phyloP scores from a whole-genome alignment of 2,888 invertebrate genomes.

The Tryphoninae sp. region DNA sequence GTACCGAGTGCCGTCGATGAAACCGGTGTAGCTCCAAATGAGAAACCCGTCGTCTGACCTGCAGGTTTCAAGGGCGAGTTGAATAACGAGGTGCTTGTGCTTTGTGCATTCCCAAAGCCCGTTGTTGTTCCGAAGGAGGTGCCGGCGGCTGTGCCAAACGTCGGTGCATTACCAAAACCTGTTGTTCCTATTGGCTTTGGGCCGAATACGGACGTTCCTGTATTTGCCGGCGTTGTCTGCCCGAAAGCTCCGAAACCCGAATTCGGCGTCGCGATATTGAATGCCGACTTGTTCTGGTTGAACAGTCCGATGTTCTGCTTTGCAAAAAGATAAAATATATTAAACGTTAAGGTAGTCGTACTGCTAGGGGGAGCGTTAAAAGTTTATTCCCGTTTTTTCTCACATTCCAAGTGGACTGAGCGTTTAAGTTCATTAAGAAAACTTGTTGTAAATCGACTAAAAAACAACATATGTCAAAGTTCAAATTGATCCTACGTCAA shows the following conservation, averaged over 20 bases:
- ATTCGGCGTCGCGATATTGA: conserved; percentile 77
- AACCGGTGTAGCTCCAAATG: conserved; percentile 75
- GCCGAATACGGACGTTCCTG: conserved; percentile 82
- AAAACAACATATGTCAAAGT: too few relatives aligned
- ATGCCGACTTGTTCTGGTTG: conserved; percentile 80
- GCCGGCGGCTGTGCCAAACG: conserved; percentile 73
- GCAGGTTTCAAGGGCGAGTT: conserved; percentile 81
- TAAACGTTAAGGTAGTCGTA: neutral
- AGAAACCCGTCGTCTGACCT: conserved; percentile 78
- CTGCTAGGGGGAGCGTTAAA: too few relatives aligned
- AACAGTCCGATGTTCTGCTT: conserved; percentile 80
- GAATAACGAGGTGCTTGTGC: conserved; percentile 79
- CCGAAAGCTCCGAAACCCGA: conserved; percentile 82
- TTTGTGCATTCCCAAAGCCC: conserved; percentile 77
- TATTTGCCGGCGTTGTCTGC: conserved; percentile 71
- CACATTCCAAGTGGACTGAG: too few relatives aligned
- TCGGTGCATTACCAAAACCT: conserved; percentile 79
- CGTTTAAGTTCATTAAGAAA: too few relatives aligned
- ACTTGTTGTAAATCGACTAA: too few relatives aligned
- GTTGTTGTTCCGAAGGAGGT: conserved; percentile 71
- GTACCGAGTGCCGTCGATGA: conserved; percentile 76
- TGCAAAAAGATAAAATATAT: neutral
- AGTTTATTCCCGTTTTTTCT: too few relatives aligned
- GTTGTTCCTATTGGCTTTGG: conserved; percentile 81
- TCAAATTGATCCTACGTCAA: too few relatives aligned